These are phyloP conservation scores for Sceliomorpha sp. DNA, from an alignment of 2,888 invertebrate species.

Conservation along the genomic window DNA sequence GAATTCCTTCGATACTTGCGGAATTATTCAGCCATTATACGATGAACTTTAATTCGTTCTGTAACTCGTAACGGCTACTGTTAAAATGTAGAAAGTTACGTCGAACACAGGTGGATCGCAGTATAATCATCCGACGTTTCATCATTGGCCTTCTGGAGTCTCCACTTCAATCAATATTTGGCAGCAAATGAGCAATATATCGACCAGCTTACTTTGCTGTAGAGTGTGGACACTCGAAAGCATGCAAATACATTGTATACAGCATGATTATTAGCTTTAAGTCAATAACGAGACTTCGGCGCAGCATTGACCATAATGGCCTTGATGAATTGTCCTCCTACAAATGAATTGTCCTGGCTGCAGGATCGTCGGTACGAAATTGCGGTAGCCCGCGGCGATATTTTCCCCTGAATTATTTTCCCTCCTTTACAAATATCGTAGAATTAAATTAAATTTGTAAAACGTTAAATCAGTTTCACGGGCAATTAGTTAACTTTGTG, in stretches of 20 bases:
- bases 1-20: too few relatives aligned
- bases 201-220: slow-evolving; percentile 27
- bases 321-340: slow-evolving; percentile 70
- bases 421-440: too few relatives aligned
- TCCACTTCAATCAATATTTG: slow-evolving; percentile 65
- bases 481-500: too few relatives aligned
- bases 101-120: slow-evolving; percentile 8
- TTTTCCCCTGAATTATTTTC: too few relatives aligned
- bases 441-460: too few relatives aligned
- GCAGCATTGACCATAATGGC: slow-evolving; percentile 70
- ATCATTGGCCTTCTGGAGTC: slow-evolving; percentile 2
- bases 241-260: slow-evolving; percentile 54
- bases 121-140: slow-evolving; percentile 15
- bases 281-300: slow-evolving; percentile 79
- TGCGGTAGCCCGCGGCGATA: too few relatives aligned
- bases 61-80: too few relatives aligned
- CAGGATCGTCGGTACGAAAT: too few relatives aligned
- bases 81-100: neutral
- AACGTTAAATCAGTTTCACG: too few relatives aligned
- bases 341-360: slow-evolving; percentile 65
- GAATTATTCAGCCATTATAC: too few relatives aligned
- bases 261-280: slow-evolving; percentile 77
- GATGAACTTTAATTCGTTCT: too few relatives aligned
- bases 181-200: slow-evolving; percentile 68
- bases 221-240: slow-evolving; percentile 49